Evolutionary conservation across 1,140 invertebrate species (phyloP).

Genomic region (Drusus annulatus): DNA sequence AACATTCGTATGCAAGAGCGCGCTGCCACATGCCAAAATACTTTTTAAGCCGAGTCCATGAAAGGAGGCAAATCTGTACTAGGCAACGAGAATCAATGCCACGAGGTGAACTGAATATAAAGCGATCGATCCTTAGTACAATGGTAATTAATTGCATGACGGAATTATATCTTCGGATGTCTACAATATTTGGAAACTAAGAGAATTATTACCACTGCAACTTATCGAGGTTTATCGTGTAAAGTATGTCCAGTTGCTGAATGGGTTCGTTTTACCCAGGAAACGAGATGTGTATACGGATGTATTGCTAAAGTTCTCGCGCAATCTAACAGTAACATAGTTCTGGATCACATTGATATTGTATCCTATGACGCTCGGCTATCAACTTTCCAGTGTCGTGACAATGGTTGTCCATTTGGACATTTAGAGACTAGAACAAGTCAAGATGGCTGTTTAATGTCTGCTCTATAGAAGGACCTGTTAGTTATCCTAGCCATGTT

Average conservation of each 20-base stretch:
- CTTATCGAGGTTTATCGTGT: no score
- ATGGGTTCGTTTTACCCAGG: no score
- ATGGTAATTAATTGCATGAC: neutral
- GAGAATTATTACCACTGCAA: no score
- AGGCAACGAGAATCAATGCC: constrained; percentile 26
- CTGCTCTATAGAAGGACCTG: neutral
- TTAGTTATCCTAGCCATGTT: no score
- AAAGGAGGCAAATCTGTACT: constrained; percentile 15
- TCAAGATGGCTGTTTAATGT: constrained; percentile 2
- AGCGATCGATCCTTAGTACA: constrained; percentile 11
- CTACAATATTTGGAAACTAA: no score
- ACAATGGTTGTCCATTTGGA: constrained; percentile 15
- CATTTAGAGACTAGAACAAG: neutral
- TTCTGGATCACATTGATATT: neutral
- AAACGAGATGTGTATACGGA: no score
- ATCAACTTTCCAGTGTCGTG: constrained; percentile 16
- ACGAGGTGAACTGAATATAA: constrained; percentile 12
- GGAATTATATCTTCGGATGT: no score
- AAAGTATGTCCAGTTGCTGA: no score
- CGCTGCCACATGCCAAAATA: neutral
- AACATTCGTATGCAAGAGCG: constrained; percentile 20
- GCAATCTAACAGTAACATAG: neutral
- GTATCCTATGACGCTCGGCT: neutral
- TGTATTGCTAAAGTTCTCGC: no score
- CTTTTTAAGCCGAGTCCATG: constrained; percentile 1